These are phyloP conservation scores for Macrophya alboannulata DNA, from an alignment of 2,888 invertebrate genomes.

Conservation along the genomic window DNA sequence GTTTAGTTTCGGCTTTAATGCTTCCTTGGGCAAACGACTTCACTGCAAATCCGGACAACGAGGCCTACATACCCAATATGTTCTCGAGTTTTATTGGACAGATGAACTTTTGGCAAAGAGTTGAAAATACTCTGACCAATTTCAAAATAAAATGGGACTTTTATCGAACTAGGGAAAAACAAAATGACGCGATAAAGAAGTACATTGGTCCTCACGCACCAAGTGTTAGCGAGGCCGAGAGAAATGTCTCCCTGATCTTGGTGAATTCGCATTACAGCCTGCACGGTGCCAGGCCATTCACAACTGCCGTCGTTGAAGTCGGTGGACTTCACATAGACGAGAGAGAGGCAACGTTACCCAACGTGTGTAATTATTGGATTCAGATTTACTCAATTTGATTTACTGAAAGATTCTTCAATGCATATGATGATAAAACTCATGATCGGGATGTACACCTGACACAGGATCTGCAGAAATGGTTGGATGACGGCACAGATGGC, in stretches of 20 bases:
- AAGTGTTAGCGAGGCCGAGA: conserved; percentile 77
- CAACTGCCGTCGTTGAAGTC: conserved; percentile 80
- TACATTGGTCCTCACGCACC: conserved; percentile 73
- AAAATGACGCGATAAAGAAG: conserved; percentile 65
- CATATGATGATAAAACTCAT: neutral
- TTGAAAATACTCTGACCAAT: conserved; percentile 62
- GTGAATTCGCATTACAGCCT: conserved; percentile 81
- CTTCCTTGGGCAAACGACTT: conserved; percentile 62
- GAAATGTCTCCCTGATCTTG: conserved; percentile 80
- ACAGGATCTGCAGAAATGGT: conserved; percentile 69
- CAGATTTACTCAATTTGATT: neutral
- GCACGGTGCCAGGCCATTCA: conserved; percentile 79
- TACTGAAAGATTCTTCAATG: neutral
- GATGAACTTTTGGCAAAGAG: conserved; percentile 66
- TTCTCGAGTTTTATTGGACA: conserved; percentile 22
- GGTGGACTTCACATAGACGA: conserved; percentile 81
- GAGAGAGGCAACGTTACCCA: conserved; percentile 60
- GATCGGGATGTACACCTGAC: neutral
- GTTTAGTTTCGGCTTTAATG: conserved; percentile 58
- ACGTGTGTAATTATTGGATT: conserved; percentile 60
- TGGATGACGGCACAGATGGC: conserved; percentile 69
- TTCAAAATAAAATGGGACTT: conserved; percentile 44
- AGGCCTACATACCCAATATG: conserved; percentile 64
- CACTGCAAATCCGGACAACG: conserved; percentile 65
- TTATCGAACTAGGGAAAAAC: conserved; percentile 57